phyloP scores from a whole-genome alignment of 2,113 vertebrate genomes.

The Rynchops niger region DNA sequence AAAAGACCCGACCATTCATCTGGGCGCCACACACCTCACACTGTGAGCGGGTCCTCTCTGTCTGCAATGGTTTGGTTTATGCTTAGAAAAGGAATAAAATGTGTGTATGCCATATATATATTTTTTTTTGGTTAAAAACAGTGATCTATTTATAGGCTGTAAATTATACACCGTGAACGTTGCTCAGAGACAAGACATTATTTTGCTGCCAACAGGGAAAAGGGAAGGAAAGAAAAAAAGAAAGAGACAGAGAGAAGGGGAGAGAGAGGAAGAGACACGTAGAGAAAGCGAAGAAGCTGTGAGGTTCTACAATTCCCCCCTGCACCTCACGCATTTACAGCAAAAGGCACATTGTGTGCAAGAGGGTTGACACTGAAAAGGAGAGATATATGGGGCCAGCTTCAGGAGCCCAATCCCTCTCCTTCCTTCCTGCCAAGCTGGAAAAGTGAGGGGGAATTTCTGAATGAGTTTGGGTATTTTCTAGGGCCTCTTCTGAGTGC shows the following conservation, averaged over 20 bases:
- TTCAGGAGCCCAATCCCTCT: fast-evolving
- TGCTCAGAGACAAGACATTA: constrained; percentile 77
- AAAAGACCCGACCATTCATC: not conserved
- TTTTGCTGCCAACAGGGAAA: constrained; percentile 76
- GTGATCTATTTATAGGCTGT: constrained; percentile 78
- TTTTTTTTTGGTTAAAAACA: constrained; percentile 68
- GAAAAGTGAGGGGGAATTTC: not conserved
- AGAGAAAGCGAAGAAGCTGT: not conserved
- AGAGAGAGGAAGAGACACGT: not conserved
- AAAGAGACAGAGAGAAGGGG: not conserved
- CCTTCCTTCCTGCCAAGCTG: not conserved
- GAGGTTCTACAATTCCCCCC: not conserved
- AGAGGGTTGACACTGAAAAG: not conserved
- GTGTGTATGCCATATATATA: not conserved
- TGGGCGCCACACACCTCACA: not conserved
- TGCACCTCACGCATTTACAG: not conserved
- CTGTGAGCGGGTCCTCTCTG: not conserved
- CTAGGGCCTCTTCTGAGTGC: not conserved
- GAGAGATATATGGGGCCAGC: not conserved
- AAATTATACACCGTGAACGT: constrained; percentile 75
- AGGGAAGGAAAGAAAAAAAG: not conserved
- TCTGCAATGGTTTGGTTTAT: constrained; percentile 61
- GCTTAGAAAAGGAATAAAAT: constrained; percentile 62
- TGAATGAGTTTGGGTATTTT: not conserved
- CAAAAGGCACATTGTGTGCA: not conserved